phyloP scores from a whole-genome alignment of 2,113 vertebrate genomes.

The Gavialis gangeticus region DNA sequence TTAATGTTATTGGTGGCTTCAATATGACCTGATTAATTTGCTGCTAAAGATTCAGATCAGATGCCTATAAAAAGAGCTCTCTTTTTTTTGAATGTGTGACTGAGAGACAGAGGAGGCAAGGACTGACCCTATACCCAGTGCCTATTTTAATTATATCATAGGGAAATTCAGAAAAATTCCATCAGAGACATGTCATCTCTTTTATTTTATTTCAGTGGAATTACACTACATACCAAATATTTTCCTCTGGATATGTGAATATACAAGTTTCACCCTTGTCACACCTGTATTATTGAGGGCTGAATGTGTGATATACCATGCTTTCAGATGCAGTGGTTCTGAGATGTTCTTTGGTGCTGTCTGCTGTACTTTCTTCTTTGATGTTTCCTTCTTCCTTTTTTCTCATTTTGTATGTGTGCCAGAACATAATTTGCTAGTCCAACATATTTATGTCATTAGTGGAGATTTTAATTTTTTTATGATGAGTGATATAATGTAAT shows the following conservation, averaged over 20 bases:
- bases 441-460: conserved; percentile 52
- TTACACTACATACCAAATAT: not conserved
- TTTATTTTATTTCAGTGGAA: not conserved
- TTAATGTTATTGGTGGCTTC: not conserved
- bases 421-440: conserved; percentile 16
- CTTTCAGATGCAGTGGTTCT: not conserved
- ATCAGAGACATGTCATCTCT: accelerated
- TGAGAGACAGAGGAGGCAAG: not conserved
- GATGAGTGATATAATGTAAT: conserved; percentile 50
- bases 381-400: not conserved
- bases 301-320: accelerated
- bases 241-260: accelerated
- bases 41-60: not conserved
- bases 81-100: not conserved
- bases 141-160: not conserved
- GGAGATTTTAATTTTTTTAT: conserved; percentile 4
- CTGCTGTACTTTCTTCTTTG: not conserved
- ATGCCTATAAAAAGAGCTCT: not conserved
- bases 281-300: not conserved
- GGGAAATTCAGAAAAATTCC: not conserved
- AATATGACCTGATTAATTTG: not conserved
- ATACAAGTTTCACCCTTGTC: accelerated
- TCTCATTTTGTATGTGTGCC: not conserved
- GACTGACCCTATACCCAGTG: not conserved
- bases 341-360: not conserved